Conservation (phyloP, 2,888 invertebrate genomes). For the Cyrtodaria siliqua region DNA sequence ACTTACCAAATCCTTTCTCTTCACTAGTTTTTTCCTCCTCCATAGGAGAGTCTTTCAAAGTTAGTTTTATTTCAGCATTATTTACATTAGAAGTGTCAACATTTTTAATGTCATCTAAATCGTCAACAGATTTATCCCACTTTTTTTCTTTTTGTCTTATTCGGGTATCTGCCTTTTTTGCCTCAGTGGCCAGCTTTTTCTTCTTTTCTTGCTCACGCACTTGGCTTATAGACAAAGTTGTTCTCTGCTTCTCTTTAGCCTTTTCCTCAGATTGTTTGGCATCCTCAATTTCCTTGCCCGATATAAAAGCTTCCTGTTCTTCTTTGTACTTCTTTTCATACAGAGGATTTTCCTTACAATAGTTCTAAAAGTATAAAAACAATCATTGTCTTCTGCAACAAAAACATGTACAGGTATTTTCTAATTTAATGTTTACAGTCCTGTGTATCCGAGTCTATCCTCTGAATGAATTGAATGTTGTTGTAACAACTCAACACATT, state of each 20-base stretch:
- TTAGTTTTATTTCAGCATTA: slow-evolving; percentile 41
- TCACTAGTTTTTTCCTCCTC: slow-evolving; percentile 24
- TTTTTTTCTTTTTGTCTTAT: slow-evolving; percentile 42
- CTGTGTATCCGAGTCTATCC: too few relatives aligned
- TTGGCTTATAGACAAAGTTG: neutral
- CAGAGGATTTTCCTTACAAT: slow-evolving; percentile 74
- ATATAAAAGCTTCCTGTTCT: slow-evolving; percentile 77
- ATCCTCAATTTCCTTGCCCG: slow-evolving; percentile 37
- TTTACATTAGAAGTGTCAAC: neutral
- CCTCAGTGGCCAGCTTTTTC: slow-evolving; percentile 36
- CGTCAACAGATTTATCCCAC: slow-evolving; percentile 44
- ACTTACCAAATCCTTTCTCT: slow-evolving; percentile 43
- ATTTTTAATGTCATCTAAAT: slow-evolving; percentile 28
- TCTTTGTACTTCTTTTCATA: slow-evolving; percentile 79
- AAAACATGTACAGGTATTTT: too few relatives aligned
- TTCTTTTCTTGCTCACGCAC: slow-evolving; percentile 35
- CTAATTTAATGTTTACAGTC: too few relatives aligned
- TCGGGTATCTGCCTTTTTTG: slow-evolving; percentile 31
- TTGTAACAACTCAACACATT: too few relatives aligned
- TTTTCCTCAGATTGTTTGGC: slow-evolving; percentile 27
- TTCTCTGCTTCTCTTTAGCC: slow-evolving; percentile 9
- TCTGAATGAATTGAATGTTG: too few relatives aligned
- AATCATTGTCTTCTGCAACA: too few relatives aligned
- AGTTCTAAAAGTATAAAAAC: slow-evolving; percentile 73
- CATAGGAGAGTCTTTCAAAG: slow-evolving; percentile 34